Evolutionary conservation across 2,888 invertebrate genomes (phyloP), one percentile per base, ranked within the genome.

Genomic region (Sesamia inferens): DNA sequence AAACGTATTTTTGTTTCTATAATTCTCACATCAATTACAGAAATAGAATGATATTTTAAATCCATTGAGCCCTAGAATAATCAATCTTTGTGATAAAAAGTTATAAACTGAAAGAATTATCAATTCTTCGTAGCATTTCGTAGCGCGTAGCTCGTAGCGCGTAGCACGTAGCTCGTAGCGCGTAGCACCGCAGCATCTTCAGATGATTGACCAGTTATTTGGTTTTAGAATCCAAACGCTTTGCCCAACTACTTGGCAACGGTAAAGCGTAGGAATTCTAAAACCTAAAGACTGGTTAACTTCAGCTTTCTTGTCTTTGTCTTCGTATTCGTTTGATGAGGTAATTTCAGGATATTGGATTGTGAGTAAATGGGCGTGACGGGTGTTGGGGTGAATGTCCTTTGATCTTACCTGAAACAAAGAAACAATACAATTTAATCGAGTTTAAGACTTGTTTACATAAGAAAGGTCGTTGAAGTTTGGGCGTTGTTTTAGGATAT

Each of bases 181-280:
- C 68, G 68, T 79, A 68, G 71, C 39, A 59, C 24, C 84, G 88
- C 86, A 85, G 85, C 70, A 57, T 73, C 67, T 68, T 74, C 70
- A 80, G 89, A 78, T 81, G 89, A 48, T 71, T 58, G 66, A 77
- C 68, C 92, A 91, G 94, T 90, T 92, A 96, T 97, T 97, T 96
- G 94, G 98, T 98, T 98, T 98, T 98, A 98, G 98, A 98, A 98
- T 98, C 98, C 98, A 98, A 98, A 98, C 98, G 98, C 98, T 98
- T 98, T 98, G 98, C 98, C 98, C 94, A 97, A 97, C 93, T 94
- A 92, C 95, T 94, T 94, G 96, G 96, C 95, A 96, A 97, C 97
- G 98, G 98, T 98, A 98, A 98, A 98, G 98, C 98, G 98, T 98
- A 98, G 98, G 98, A 98, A 98, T 98, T 98, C 98, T 98, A 98